Evolutionary conservation across 1,140 invertebrate species (phyloP).

Genomic region (Idris sp.): DNA sequence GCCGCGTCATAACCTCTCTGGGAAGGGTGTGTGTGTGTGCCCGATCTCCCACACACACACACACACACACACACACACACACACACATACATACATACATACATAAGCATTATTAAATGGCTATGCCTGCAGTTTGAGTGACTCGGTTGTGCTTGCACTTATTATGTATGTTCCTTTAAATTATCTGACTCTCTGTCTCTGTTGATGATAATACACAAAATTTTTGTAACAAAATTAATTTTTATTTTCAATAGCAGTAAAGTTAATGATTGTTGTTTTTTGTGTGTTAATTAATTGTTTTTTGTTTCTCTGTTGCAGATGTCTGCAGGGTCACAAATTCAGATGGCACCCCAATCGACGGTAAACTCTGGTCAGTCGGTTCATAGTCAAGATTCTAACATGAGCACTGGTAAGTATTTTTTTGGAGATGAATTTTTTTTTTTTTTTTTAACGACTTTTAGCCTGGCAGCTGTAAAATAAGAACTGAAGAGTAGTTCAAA

Average conservation of each 20-base stretch:
- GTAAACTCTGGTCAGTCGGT: slow-evolving; percentile 90
- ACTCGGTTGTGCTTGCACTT: not conserved
- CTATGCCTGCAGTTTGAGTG: no score
- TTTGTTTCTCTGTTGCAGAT: slow-evolving; percentile 83
- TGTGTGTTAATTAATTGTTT: no score
- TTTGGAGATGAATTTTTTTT: no score
- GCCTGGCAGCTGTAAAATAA: no score
- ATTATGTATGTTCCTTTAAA: not conserved
- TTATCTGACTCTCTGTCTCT: not conserved
- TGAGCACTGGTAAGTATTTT: slow-evolving; percentile 91
- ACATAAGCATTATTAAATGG: no score
- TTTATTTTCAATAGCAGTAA: no score
- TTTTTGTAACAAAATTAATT: no score
- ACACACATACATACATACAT: not conserved
- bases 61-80: not conserved
- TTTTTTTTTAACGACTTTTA: no score
- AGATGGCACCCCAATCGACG: slow-evolving; percentile 94
- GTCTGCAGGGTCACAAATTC: slow-evolving; percentile 95
- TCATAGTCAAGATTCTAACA: slow-evolving; percentile 96
- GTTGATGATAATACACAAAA: slow-evolving; percentile 43
- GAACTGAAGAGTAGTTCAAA: no score
- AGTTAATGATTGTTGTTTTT: no score
- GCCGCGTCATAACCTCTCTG: no score
- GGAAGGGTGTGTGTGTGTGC: not conserved
- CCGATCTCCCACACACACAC: not conserved